Conservation (phyloP, 2,797 vertebrate genomes). For the Premnoplex brunnescens region DNA sequence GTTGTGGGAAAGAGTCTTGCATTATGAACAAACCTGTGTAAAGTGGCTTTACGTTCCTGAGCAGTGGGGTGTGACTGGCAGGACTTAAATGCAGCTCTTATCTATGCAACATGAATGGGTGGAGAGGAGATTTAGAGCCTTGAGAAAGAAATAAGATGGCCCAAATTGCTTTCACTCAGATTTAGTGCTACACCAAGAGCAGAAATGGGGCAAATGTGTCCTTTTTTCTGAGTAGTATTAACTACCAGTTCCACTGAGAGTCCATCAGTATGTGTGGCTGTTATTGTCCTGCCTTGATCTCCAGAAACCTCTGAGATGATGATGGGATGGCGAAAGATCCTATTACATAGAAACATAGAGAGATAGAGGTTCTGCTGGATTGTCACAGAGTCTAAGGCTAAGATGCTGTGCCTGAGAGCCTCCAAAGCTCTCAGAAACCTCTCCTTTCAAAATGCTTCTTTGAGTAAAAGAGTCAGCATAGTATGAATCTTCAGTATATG, state of each 20-base stretch:
- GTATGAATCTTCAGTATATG: background rate
- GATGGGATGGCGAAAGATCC: background rate
- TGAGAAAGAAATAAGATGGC: constrained; percentile 2
- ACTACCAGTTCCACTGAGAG: background rate
- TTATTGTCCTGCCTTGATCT: background rate
- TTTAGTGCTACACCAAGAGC: background rate
- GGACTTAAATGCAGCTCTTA: constrained; percentile 57
- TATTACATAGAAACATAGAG: background rate
- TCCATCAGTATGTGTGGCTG: background rate
- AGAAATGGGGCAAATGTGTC: background rate
- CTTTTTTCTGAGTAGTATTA: background rate
- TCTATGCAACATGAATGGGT: constrained; percentile 14
- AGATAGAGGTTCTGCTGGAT: background rate
- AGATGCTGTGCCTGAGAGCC: background rate
- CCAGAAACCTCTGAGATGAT: background rate
- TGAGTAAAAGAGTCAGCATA: background rate
- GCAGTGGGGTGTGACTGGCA: constrained; percentile 17
- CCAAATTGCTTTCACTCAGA: background rate
- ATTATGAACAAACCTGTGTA: constrained; percentile 30
- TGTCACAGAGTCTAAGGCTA: background rate
- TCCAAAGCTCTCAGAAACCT: background rate
- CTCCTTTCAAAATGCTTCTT: background rate
- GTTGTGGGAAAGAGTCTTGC: constrained; percentile 26
- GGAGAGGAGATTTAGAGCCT: constrained; percentile 32
- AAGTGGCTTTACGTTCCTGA: constrained; percentile 26